Conservation (phyloP, 2,797 vertebrate genomes). For the Masticophis lateralis region DNA sequence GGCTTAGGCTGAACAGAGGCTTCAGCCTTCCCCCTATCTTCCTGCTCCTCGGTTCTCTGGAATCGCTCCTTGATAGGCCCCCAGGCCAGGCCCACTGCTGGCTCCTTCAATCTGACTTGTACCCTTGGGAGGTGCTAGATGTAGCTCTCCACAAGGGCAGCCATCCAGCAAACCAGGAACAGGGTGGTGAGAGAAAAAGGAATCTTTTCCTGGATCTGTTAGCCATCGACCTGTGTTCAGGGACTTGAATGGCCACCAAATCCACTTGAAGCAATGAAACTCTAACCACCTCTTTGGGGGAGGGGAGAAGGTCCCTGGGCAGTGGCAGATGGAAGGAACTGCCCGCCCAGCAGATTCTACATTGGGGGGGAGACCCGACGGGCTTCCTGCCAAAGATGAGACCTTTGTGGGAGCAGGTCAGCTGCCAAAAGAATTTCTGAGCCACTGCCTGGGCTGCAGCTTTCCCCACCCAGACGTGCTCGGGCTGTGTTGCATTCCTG, state of each 20-base stretch:
- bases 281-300: background rate
- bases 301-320: background rate
- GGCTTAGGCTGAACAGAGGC: background rate
- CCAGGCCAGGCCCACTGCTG: background rate
- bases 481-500: background rate
- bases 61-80: no score
- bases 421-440: no score
- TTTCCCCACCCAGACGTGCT: background rate
- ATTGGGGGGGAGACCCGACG: fast-evolving
- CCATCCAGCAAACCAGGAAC: background rate
- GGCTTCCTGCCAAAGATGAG: background rate
- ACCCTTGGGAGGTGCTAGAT: background rate
- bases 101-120: background rate
- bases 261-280: background rate
- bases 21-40: background rate
- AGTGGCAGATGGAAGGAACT: background rate
- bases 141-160: background rate
- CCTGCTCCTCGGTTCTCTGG: background rate
- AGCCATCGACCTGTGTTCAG: background rate
- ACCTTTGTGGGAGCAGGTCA: background rate
- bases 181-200: background rate
- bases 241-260: background rate
- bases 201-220: background rate
- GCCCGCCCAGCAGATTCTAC: background rate
- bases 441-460: background rate